Evolutionary conservation across 2,888 invertebrate species (phyloP).

Genomic region (Synergus gifuensis): DNA sequence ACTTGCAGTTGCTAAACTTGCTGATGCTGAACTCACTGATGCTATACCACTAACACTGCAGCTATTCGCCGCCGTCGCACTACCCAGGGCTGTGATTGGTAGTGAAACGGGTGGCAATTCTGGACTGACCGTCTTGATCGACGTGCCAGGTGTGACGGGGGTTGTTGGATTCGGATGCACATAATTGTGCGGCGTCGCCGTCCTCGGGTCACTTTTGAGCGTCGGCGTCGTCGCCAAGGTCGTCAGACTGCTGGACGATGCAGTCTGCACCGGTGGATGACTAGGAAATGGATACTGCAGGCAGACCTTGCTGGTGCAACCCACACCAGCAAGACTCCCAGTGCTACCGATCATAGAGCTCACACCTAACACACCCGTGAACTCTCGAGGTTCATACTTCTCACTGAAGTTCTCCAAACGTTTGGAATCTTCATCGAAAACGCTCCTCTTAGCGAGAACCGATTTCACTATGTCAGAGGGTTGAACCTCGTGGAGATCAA

Average conservation of each 20-base stretch:
- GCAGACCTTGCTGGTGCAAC: conserved; percentile 79
- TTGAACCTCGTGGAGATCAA: conserved; percentile 89
- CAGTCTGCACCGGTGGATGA: conserved; percentile 82
- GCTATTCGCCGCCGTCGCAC: conserved; percentile 60
- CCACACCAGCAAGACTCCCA: conserved; percentile 52
- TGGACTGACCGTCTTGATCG: conserved; percentile 71
- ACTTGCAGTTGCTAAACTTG: conserved; percentile 54
- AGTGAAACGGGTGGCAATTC: conserved; percentile 74
- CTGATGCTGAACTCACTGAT: conserved; percentile 56
- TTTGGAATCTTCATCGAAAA: conserved; percentile 97
- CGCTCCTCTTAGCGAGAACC: conserved; percentile 93
- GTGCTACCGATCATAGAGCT: conserved; percentile 65
- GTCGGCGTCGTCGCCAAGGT: conserved; percentile 53
- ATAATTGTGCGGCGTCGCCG: conserved; percentile 67
- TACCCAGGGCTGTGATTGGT: conserved; percentile 62
- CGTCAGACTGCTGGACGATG: conserved; percentile 67
- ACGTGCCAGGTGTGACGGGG: conserved; percentile 73
- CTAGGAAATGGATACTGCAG: conserved; percentile 89
- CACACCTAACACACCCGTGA: conserved; percentile 73
- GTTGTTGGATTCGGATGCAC: conserved; percentile 72
- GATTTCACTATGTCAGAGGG: conserved; percentile 97
- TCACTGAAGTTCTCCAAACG: conserved; percentile 92
- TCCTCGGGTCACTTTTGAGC: conserved; percentile 67
- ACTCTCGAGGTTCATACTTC: conserved; percentile 86
- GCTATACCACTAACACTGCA: conserved; percentile 44